phyloP scores from a whole-genome alignment of 2,888 invertebrate genomes.

The Ptychoptera albimana region DNA sequence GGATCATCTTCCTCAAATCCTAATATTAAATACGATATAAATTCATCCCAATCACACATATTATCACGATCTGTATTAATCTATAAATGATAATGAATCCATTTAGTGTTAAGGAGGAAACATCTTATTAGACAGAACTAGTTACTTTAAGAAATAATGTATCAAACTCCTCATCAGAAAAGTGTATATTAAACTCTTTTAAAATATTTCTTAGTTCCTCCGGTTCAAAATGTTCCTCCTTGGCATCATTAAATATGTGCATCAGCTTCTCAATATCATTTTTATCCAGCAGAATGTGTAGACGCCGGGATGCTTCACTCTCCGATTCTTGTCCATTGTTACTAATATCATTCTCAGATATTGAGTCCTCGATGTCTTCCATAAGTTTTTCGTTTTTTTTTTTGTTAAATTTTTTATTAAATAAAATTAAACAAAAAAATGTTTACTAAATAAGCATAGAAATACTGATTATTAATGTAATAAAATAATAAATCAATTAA shows the following conservation, averaged over 20 bases:
- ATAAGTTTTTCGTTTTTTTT: too few relatives aligned
- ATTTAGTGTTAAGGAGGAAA: too few relatives aligned
- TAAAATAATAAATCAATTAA: too few relatives aligned
- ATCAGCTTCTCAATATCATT: conserved; percentile 20
- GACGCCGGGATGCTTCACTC: background rate
- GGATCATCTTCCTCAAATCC: conserved; percentile 53
- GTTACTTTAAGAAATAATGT: conserved; percentile 43
- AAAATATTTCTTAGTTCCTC: conserved; percentile 18
- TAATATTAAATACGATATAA: conserved; percentile 57
- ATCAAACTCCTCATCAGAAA: conserved; percentile 30
- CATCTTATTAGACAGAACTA: conserved; percentile 10
- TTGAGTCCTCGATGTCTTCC: too few relatives aligned
- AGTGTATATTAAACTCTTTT: conserved; percentile 15
- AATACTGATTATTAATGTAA: too few relatives aligned
- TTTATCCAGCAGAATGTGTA: conserved; percentile 22
- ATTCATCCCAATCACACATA: conserved; percentile 55
- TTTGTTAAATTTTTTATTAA: too few relatives aligned
- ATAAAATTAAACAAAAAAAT: too few relatives aligned
- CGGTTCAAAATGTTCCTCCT: conserved; percentile 15
- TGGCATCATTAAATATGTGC: conserved; percentile 13
- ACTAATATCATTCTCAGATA: too few relatives aligned
- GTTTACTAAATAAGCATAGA: too few relatives aligned
- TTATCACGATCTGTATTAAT: conserved; percentile 42
- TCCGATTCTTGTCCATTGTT: background rate
- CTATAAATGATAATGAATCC: conserved; percentile 17